Evolutionary conservation across 1,140 invertebrate species (phyloP), one percentile per base, ranked within the genome.

Genomic region (Drosophila ananassae): DNA sequence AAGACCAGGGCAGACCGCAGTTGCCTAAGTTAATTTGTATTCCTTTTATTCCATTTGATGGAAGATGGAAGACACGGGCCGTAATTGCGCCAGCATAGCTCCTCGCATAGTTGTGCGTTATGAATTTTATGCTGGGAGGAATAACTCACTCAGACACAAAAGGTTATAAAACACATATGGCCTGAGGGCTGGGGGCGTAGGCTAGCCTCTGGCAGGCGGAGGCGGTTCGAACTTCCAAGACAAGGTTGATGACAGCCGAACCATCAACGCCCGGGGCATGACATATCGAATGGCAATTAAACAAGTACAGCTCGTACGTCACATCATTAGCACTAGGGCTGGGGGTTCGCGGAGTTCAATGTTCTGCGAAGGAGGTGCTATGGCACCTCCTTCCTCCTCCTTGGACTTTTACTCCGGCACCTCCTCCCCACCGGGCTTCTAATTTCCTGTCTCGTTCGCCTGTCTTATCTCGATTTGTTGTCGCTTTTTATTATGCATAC

Each of bases 111-210:
- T 47, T 75, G 54, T 72, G 82, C 71, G 76, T 79, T 89, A 89
- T 89, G 83, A 85, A 79, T 89, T 74, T 76, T 79, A 89, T 87
- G 83, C 75, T 73, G 60, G 52, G 60, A 77, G 71, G 55, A 77
- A 89, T 83, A 83, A 87, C 76, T 89, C 79, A 87, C 75, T 77
- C 83, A 89, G 79, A 89, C 83, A 89, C 83, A 87, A 83, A 77
- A 83, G 83, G 76, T 75, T 83, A 67, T 89, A 89, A 87, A 89
- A 67, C 62, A 77, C 63, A 72, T 54, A 76, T 71, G 60, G 24
- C 24, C n/a, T 25, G n/a, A 21, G 17, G 41, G 34, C 34, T 5
- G 41, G 8, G 39, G 39, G n/a, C n/a, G 39, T 1, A 41, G 39
- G 3, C 8, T 10, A 41, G 8, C 8, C 32, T 34, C 39, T 13